Conservation (phyloP, 2,113 vertebrate genomes). For the Chionis minor region DNA sequence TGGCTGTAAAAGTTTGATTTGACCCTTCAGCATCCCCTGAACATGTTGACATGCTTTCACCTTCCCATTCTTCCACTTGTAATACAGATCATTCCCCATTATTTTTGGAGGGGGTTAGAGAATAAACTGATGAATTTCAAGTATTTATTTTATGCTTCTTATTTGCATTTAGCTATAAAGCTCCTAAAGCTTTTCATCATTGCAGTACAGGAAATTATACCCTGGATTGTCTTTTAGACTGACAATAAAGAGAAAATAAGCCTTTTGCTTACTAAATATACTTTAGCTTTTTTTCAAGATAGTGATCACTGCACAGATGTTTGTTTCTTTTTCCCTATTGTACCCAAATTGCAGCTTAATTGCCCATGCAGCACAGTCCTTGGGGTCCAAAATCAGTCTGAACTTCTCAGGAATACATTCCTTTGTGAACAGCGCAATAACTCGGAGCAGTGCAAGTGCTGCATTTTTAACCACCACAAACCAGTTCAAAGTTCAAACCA, state of each 20-base stretch:
- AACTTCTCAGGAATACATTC: background rate
- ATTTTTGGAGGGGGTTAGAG: background rate
- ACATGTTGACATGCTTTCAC: background rate
- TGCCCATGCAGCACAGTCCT: background rate
- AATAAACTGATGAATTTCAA: background rate
- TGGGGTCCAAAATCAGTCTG: background rate
- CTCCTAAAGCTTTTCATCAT: background rate
- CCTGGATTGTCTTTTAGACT: conserved; percentile 1
- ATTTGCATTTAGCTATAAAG: background rate
- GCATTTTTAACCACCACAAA: background rate
- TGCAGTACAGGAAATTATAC: background rate
- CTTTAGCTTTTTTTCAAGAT: background rate
- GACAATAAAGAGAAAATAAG: background rate
- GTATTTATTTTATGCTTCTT: background rate
- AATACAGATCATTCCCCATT: background rate
- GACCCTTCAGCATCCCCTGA: background rate
- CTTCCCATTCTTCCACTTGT: background rate
- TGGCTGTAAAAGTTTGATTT: background rate
- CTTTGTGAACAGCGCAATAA: background rate
- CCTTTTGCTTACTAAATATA: background rate
- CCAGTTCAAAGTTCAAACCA: background rate
- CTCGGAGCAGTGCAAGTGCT: background rate
- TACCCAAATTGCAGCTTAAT: background rate
- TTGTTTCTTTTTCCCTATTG: background rate
- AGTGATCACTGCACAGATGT: background rate